Evolutionary conservation across 2,797 vertebrate species (phyloP), one percentile per base, ranked within the genome.

Genomic region (Brachyrhaphis roseni): DNA sequence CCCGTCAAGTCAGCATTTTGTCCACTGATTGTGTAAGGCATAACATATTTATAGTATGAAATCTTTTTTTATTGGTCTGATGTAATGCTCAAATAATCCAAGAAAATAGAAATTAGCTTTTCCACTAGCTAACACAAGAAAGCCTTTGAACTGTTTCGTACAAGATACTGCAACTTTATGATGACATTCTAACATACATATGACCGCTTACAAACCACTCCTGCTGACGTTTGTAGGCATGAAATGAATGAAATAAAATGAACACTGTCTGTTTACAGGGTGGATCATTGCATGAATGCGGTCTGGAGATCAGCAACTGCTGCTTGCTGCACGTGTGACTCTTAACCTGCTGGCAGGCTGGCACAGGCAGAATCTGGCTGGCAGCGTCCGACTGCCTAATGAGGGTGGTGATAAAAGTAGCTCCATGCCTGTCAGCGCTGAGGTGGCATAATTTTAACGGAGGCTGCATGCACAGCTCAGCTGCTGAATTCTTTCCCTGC

Each of bases 371-470:
- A 77, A 86, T 86, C 80, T 83, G 62, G 81, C 82, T 88, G 89
- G 88, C 90, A 90, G 79, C 75, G 72, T 74, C 71, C 23, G 55
- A 47, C 74, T 18, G 74, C 34, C 82, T 93, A 94, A 93, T 84
- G 88, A 92, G 87, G 86, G 43, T 74, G 82, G 89, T 84, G 85
- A 88, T 92, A 91, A 92, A 94, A 90, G 84, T 41, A 87, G 84
- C 82, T 88, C 80, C 2, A 6, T 51, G 84, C 75, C 82, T 81
- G 84, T 93, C 91, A 92, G 90, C 78, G 75, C 92, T 93, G 91
- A 94, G 91, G 86, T 89, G 84, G 92, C 91, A 91, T 81, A 71
- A 79, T 71, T 79, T 81, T 90, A 86, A 92, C 26, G 3, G 82
- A 86, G 78, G 11, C 34, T 59, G 47, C 5, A 62, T 84, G 78